phyloP scores from a whole-genome alignment of 1,140 invertebrate species.

The Coboldia fuscipes region DNA sequence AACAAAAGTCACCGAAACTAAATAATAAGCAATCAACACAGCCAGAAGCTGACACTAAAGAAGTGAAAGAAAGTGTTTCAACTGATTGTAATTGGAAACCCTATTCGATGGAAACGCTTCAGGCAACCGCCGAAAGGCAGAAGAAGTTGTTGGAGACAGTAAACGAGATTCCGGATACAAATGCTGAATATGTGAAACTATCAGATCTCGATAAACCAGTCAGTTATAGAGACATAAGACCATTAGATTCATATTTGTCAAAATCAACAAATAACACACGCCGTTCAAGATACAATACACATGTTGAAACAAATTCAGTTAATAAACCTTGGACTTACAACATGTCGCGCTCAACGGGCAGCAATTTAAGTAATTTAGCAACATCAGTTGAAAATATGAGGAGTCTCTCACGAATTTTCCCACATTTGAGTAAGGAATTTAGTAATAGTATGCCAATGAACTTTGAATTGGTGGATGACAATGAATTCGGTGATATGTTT shows the following conservation, averaged over 20 bases:
- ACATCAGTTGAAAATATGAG: conserved; percentile 19
- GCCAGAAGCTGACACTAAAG: conserved; percentile 6
- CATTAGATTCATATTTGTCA: no score
- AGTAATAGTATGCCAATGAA: conserved; percentile 17
- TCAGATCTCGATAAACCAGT: conserved; percentile 32
- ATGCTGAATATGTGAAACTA: conserved; percentile 25
- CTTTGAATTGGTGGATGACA: conserved; percentile 8
- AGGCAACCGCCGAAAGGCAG: conserved; percentile 21
- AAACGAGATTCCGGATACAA: conserved; percentile 9
- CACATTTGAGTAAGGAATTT: conserved; percentile 22
- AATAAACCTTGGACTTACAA: no score
- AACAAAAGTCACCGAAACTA: conserved; percentile 13
- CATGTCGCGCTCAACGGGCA: conserved; percentile 28
- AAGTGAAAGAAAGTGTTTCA: no score
- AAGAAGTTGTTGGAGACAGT: conserved; percentile 19
- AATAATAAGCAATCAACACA: conserved; percentile 6
- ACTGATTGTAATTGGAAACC: no score
- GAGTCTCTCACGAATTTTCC: conserved; percentile 21
- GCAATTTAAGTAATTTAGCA: conserved; percentile 18
- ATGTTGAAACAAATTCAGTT: no score
- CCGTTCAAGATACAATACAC: no score
- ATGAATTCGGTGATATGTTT: conserved; percentile 17
- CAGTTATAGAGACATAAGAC: no score
- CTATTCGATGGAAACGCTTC: conserved; percentile 18
- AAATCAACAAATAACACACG: no score